Evolutionary conservation across 2,888 invertebrate species (phyloP), one percentile per base, ranked within the genome.

Genomic region (Hirtodrosophila cameraria): DNA sequence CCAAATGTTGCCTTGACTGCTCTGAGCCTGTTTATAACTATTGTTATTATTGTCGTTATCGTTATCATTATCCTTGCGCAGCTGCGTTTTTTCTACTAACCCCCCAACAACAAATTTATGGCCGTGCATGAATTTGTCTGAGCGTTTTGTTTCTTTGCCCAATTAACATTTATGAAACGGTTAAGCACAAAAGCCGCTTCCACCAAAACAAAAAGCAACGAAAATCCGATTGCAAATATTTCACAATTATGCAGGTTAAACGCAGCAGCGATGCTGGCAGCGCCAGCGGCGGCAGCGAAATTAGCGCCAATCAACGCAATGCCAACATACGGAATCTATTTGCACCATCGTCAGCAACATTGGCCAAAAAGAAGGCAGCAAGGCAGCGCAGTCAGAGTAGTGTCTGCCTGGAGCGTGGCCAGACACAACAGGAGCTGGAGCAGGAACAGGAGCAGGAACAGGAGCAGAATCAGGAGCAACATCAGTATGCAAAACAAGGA

Each of bases 241-340:
- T 75, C 57, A 68, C 53, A 82, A 81, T 76, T 79, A 80, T 87
- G 74, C 76, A 88, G 88, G 87, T 87, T 75, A 85, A 82, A 69
- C 79, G 60, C 65, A 80, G 67, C 73, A 53, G 57, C 55, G 52
- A 68, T n/a, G 36, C 60, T 6, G 73, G 60, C 27, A 45, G 38
- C 15, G 20, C 30, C 39, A 36, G 23, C 13, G 46, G 50, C 46
- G 49, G 45, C 42, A 67, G 72, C 62, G 77, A 79, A 68, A 60
- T 82, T 63, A 74, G 64, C 39, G 67, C 66, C 27, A 61, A 46
- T n/a, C 78, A 86, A 45, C 89, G 89, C 57, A 88, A 89, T 71
- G 88, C 82, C 62, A 88, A 82, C 65, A 77, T 88, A 74, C 85
- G 89, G 63, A 87, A 77, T 62, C 74, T 88, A 57, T 89, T 88